A percentile compares a stretch with the other conserved stretches of the same genome.
phyloP scores from a whole-genome alignment of 2,888 invertebrate genomes.

The Sisyra terminalis region DNA sequence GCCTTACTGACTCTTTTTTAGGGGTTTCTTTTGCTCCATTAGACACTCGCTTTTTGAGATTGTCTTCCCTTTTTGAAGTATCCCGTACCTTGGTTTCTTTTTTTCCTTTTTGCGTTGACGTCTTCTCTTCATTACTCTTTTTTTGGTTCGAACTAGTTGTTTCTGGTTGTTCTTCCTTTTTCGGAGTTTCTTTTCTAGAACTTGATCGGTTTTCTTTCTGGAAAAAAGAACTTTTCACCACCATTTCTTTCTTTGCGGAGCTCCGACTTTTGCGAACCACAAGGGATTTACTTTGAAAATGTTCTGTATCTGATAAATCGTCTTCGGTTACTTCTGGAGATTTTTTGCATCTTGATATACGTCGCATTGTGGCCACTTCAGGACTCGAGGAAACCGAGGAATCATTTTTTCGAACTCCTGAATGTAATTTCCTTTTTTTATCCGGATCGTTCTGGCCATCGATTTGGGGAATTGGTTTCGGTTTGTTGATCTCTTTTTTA shows the following conservation, averaged over 20 bases:
- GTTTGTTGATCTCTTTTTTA: constrained; percentile 8
- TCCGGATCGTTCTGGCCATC: constrained; percentile 20
- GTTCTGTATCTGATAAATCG: constrained; percentile 1
- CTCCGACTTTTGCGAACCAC: neutral
- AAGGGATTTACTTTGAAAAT: neutral
- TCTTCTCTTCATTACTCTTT: too few species aligned
- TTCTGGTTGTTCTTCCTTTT: too few species aligned
- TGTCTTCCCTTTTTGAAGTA: too few species aligned
- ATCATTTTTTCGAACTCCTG: constrained; percentile 3
- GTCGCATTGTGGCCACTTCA: neutral
- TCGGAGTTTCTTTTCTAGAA: constrained; percentile 2
- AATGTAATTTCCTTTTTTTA: constrained; percentile 5
- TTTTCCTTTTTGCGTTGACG: too few species aligned
- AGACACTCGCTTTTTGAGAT: too few species aligned
- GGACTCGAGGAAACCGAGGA: constrained; percentile 11
- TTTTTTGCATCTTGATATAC: constrained; percentile 14
- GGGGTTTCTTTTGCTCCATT: constrained; percentile 3
- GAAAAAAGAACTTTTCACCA: too few species aligned
- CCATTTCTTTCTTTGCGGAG: neutral
- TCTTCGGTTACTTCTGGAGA: constrained; percentile 8
- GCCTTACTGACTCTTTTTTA: too few species aligned
- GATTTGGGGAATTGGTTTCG: constrained; percentile 29
- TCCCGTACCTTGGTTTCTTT: too few species aligned
- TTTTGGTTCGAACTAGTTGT: neutral
- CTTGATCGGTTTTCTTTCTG: too few species aligned